phyloP scores from a whole-genome alignment of 2,113 vertebrate species.

The Furnarius figulus region DNA sequence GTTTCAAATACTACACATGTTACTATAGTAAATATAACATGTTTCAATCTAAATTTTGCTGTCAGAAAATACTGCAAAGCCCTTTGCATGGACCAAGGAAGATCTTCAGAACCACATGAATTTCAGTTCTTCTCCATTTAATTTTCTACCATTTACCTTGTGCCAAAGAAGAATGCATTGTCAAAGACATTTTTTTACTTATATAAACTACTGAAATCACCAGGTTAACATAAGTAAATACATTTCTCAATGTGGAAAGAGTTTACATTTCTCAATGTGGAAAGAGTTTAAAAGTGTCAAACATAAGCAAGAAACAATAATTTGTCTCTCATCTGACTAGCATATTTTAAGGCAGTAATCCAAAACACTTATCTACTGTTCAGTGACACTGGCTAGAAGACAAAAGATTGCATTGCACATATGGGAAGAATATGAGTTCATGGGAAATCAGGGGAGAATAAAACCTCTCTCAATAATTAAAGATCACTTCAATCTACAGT shows the following conservation, averaged over 20 bases:
- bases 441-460: constrained; percentile 9
- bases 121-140: neutral
- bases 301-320: neutral
- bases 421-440: neutral
- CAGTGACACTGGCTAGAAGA: neutral
- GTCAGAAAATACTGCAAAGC: neutral
- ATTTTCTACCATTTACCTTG: neutral
- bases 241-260: neutral
- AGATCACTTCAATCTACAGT: neutral
- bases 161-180: neutral
- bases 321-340: neutral
- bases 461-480: constrained; percentile 39
- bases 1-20: neutral
- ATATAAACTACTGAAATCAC: neutral
- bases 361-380: neutral
- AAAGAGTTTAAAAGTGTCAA: neutral
- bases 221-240: neutral
- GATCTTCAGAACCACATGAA: neutral
- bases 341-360: neutral
- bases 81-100: neutral
- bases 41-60: neutral
- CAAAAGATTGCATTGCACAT: neutral
- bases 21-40: neutral
- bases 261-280: neutral
- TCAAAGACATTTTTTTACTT: neutral